phyloP scores from a whole-genome alignment of 2,113 vertebrate species.

The Equus quagga region DNA sequence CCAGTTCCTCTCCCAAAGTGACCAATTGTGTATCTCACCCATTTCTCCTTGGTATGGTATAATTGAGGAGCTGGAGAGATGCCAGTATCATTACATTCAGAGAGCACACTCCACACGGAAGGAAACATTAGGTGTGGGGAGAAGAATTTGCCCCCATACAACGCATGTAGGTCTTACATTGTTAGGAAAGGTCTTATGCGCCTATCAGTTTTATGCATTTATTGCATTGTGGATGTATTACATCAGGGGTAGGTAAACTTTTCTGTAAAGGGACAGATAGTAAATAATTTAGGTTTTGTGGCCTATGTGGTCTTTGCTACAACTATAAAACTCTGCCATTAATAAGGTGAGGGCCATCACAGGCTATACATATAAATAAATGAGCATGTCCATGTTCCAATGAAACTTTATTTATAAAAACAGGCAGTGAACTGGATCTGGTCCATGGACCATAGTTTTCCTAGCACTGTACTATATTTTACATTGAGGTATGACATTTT shows the following conservation, averaged over 20 bases:
- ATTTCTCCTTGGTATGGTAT: neutral
- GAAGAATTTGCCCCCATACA: neutral
- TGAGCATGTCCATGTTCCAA: neutral
- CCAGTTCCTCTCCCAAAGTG: neutral
- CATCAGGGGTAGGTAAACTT: neutral
- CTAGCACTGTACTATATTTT: neutral
- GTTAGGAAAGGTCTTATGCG: neutral
- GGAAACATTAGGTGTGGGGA: neutral
- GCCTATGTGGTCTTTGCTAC: neutral
- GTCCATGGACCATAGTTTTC: neutral
- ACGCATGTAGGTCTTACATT: neutral
- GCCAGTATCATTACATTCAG: neutral
- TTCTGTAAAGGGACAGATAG: neutral
- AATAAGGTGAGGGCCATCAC: neutral
- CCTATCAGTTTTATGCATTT: neutral
- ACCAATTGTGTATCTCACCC: neutral
- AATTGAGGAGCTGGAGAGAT: neutral
- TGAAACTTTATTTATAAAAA: neutral
- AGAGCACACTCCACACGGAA: neutral
- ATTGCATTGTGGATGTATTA: neutral
- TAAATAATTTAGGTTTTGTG: neutral
- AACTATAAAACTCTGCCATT: neutral
- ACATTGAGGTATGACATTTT: neutral
- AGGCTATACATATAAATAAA: neutral
- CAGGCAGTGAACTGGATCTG: neutral